A percentile compares a stretch with the other conserved stretches of the same genome.
Evolutionary conservation across 2,113 vertebrate genomes (phyloP).

Genomic region (Glaucidium brasilianum): DNA sequence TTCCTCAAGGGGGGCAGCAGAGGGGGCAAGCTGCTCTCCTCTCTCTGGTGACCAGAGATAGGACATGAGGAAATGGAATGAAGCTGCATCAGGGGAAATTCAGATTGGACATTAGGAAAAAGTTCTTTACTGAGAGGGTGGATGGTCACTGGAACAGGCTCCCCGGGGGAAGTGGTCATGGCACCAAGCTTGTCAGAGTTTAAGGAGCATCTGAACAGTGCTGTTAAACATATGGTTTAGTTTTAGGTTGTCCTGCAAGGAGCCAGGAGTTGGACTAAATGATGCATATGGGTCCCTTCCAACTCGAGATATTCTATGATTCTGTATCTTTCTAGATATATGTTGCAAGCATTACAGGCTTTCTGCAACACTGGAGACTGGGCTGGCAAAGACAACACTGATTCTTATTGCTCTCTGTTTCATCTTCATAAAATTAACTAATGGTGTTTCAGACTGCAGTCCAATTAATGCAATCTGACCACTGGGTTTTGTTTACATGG

Average conservation of each 20-base stretch:
- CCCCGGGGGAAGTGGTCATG: not conserved
- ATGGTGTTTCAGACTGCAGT: not conserved
- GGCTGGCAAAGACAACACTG: not conserved
- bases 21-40: not conserved
- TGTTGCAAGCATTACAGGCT: not conserved
- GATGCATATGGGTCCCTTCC: not conserved
- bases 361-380: not conserved
- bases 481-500: not conserved
- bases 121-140: not conserved
- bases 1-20: not conserved
- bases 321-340: not conserved
- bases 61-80: not conserved
- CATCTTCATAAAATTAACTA: not conserved
- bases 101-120: not conserved
- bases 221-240: not conserved
- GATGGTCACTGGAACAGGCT: not conserved
- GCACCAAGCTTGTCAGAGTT: not conserved
- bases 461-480: not conserved
- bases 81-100: not conserved
- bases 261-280: not conserved
- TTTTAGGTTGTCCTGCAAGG: not conserved
- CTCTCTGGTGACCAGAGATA: not conserved
- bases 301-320: not conserved
- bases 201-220: fast-evolving
- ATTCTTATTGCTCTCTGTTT: not conserved